Evolutionary conservation across 1,140 invertebrate species (phyloP), one percentile per base, ranked within the genome.

Genomic region (Plectus sambesii): DNA sequence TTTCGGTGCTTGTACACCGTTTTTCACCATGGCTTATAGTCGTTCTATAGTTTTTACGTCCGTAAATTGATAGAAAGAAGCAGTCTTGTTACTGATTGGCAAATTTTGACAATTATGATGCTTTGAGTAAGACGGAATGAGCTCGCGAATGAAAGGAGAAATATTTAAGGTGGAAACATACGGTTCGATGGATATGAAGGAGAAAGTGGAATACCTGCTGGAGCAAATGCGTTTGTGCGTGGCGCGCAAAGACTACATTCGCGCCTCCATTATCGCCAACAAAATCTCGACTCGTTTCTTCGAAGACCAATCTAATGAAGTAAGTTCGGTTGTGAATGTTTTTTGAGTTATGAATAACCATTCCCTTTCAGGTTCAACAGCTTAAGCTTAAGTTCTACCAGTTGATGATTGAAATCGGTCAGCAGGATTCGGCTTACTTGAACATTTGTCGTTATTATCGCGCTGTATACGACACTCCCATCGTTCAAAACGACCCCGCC

Each of bases 211-310:
- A 61, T 78, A 97, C 27, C 93, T 99, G 50, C 73, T 99, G 47
- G 93, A 99, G 72, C 94, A 99, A 74, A 99, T 99, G 90, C 78
- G 93, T 47, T 74, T 97, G 0, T 98, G 92, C 70, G 72, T 98
- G 22, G 82, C 85, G 1, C 93, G 90, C 61, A 84, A 93, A 66
- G 93, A 99, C 73, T 97, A 87, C 70, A 83, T 97, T 49, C 80
- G 92, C 30, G 94, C 90, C 4, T 89, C 96, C 72, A 98, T 99
- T 55, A 98, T 99, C 66, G 89, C 89, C 5, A 98, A 97, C 71
- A 99, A 99, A 73, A 94, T 99, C 51, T 94, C 83, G 66, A 83
- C 83, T 0, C 94, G 92, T 69, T 96, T 92, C 69, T 99, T 98
- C 74, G 87, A 89, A 43, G 86, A 88, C 70, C 59, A 69, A 40